These are phyloP conservation scores for Plectrocnemia conspersa DNA, from an alignment of 1,140 invertebrate genomes.

Conservation along the genomic window DNA sequence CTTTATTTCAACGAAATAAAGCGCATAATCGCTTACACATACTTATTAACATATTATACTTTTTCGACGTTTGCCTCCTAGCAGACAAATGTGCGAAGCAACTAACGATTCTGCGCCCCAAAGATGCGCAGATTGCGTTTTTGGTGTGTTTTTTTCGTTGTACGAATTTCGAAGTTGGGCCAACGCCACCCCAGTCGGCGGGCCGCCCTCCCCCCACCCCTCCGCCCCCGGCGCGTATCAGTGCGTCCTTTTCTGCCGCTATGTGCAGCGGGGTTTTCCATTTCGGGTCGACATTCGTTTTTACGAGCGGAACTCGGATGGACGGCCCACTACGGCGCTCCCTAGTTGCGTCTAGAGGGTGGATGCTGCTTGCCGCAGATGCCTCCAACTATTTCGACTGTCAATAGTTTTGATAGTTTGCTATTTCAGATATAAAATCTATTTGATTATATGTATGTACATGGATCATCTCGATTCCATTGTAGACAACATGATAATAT, in stretches of 20 bases:
- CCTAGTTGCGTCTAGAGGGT: slow-evolving; percentile 10
- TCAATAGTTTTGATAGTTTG: not conserved
- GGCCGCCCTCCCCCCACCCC: not conserved
- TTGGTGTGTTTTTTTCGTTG: slow-evolving; percentile 34
- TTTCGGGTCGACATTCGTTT: slow-evolving; percentile 22
- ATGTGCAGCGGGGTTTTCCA: not conserved
- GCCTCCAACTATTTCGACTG: not conserved
- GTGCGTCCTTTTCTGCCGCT: not conserved
- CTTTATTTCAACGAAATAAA: not conserved
- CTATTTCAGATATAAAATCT: not conserved
- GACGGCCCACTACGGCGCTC: slow-evolving; percentile 19
- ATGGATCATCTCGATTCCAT: not conserved
- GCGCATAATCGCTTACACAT: not conserved
- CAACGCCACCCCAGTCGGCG: not conserved
- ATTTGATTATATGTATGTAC: not conserved
- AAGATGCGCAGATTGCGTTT: slow-evolving; percentile 37
- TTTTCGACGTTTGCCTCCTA: too few species aligned
- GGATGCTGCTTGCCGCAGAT: not conserved
- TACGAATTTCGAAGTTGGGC: slow-evolving; percentile 28
- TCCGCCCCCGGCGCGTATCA: slow-evolving; percentile 5
- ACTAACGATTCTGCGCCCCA: slow-evolving; percentile 37
- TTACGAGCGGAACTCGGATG: slow-evolving; percentile 33
- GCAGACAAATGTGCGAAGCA: slow-evolving; percentile 23
- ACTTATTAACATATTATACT: too few species aligned
- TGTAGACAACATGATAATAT: too few species aligned